Conservation (phyloP, 2,113 vertebrate species). For the Triplophysa siluroides region DNA sequence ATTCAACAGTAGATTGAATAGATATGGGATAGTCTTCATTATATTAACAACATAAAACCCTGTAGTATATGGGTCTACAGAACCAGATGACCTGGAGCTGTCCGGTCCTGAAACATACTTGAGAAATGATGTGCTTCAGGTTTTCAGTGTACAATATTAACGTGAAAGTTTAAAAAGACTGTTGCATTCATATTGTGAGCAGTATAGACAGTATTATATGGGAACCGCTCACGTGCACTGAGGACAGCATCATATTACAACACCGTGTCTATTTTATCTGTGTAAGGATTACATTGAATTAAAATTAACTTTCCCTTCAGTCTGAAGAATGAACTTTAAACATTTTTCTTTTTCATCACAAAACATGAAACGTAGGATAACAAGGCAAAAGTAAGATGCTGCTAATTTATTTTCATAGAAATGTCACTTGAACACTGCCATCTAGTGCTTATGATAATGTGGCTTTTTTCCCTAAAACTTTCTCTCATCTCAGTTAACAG, state of each 20-base stretch:
- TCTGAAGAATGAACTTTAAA: too few species aligned
- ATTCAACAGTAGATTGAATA: too few species aligned
- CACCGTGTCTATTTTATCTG: background rate
- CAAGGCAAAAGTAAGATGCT: background rate
- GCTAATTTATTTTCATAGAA: conserved; percentile 11
- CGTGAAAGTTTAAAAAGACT: too few species aligned
- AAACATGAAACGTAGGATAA: background rate
- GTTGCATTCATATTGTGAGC: too few species aligned
- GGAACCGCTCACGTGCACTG: background rate
- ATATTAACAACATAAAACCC: too few species aligned
- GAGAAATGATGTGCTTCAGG: background rate
- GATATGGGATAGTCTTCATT: too few species aligned
- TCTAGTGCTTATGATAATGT: conserved; percentile 30
- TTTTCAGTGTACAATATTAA: background rate
- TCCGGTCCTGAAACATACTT: background rate
- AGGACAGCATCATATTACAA: background rate
- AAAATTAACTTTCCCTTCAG: background rate
- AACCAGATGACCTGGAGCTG: background rate
- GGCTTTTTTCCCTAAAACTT: too few species aligned
- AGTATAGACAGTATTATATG: too few species aligned
- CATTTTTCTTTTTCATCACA: background rate
- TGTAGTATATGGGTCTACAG: too few species aligned
- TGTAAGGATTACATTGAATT: conserved; percentile 13
- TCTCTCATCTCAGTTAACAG: too few species aligned
- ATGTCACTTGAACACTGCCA: conserved; percentile 26